phyloP scores from a whole-genome alignment of 2,797 vertebrate species.

The Xiphorhynchus erythropygius region DNA sequence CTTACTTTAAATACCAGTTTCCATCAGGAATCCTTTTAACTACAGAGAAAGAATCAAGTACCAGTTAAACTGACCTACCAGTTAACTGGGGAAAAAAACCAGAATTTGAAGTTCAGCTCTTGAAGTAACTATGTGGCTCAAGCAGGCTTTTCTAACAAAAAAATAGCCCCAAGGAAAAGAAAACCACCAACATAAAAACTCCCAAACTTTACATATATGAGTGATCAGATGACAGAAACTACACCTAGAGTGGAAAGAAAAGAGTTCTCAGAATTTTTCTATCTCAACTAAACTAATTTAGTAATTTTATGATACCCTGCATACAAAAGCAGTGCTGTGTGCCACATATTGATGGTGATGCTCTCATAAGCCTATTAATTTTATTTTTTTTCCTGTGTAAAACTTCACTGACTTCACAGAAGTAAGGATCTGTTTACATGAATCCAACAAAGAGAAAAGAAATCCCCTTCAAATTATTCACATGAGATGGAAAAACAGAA shows the following conservation, averaged over 20 bases:
- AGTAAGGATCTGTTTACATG: background rate
- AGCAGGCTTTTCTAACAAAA: background rate
- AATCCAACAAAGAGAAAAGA: background rate
- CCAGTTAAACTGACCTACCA: background rate
- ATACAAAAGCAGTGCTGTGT: background rate
- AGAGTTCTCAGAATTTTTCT: background rate
- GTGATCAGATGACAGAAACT: background rate
- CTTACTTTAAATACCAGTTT: conserved; percentile 18
- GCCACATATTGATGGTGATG: background rate
- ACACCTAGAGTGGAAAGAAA: background rate
- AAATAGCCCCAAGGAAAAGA: background rate
- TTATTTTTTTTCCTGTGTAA: background rate
- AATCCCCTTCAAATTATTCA: background rate
- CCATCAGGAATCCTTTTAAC: background rate
- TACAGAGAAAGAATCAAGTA: background rate
- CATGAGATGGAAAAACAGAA: background rate
- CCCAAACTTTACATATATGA: background rate
- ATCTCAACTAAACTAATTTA: background rate
- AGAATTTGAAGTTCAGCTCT: background rate
- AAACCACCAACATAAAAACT: background rate
- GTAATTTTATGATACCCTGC: rapidly evolving
- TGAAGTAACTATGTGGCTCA: background rate
- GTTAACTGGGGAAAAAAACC: background rate
- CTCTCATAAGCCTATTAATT: background rate
- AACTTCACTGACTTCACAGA: background rate